Evolutionary conservation across 1,140 invertebrate species (phyloP), one percentile per base, ranked within the genome.

Genomic region (Adelges cooleyi): DNA sequence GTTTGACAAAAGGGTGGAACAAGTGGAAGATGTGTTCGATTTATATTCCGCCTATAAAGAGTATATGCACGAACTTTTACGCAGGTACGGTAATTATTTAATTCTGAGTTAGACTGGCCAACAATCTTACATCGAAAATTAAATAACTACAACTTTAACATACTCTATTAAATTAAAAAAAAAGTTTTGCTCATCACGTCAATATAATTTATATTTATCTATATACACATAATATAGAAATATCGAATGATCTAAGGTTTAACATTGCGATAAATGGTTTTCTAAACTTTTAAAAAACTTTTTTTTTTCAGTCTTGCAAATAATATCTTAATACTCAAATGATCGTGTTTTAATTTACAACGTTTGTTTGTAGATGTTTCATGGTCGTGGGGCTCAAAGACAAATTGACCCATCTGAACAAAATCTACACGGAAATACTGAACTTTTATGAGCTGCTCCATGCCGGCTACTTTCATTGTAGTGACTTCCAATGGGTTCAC

Each of bases 351-450:
- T 10, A 29, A 51, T 17, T 20, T 29, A 25, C 6, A 38, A 42
- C 17, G 1, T 56, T 6, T 56, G 5, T 42, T 62, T 20, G 18
- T 17, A 62, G 54, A 33, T 62, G 54, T 46, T 62, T 62, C 0
- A 62, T 62, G 54, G n/a, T 62, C 20, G 40, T 44, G 29, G 54
- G 54, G n/a, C n/a, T 46, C 11, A 62, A 46, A 62, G 54, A 62
- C 46, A 62, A 62, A 46, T 25, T 62, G 15, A 62, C 46, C 46
- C 1, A 44, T 3, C 22, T 62, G 6, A 62, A 62, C 13, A 46
- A 62, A 46, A 33, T 62, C 9, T 62, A 62, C 1, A 46, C 46
- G 29, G 54, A 62, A 62, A 62, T 62, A 27, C 29, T 62, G 17
- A 3, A 2, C 3, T 62, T 27, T 62, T 62, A 46, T 46, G 38